Base-by-base conservation (phyloP, 35 echinoderm and acorn worm genomes). In the Acanthaster planci region DNA sequence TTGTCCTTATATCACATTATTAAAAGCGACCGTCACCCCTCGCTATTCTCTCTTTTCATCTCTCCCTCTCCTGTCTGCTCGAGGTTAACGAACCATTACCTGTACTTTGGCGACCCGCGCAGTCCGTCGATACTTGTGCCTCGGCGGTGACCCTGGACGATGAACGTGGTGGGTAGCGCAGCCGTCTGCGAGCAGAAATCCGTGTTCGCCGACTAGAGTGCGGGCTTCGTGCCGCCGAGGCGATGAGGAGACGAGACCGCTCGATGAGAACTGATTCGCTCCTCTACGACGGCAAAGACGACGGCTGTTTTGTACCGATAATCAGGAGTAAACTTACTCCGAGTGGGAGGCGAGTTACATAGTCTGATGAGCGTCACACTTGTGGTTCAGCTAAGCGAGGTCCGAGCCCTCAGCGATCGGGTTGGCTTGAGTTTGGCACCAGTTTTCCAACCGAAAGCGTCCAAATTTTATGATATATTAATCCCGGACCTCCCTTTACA, bases 31-130 rank as follows among this genome's bases (percentile, higher is more conserved):
- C n/a, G 42, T 12, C 42, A 6, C 42, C 42, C 42, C 12, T 47
- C 42, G 4, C 42, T 47, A 6, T 4, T 12, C 42, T 47, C 42
- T 12, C 42, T 12, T 12, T 47, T 27, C 64, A 31, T 10, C n/a
- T 72, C 64, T 72, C 64, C 64, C 34, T 72, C 5, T 26, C 64
- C 64, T 29, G 10, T 72, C 64, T 23, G 34, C 26, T 72, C n/a
- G 64, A 72, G 64, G 64, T 72, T 72, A 72, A 72, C 64, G 64
- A 72, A 72, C 64, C 64, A 72, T 72, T 72, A 26, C 64, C 64
- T 72, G 64, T 72, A 72, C 64, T 72, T 72, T 72, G 64, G 19
- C 64, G 64, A 72, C 64, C 64, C 34, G 64, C 10, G 10, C 34
- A 14, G 64, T 26, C 29, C 34, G 64, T 72, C 64, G 64, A 72